Base-by-base conservation (phyloP, 2,113 vertebrate species). In the Tachuris rubrigastra region DNA sequence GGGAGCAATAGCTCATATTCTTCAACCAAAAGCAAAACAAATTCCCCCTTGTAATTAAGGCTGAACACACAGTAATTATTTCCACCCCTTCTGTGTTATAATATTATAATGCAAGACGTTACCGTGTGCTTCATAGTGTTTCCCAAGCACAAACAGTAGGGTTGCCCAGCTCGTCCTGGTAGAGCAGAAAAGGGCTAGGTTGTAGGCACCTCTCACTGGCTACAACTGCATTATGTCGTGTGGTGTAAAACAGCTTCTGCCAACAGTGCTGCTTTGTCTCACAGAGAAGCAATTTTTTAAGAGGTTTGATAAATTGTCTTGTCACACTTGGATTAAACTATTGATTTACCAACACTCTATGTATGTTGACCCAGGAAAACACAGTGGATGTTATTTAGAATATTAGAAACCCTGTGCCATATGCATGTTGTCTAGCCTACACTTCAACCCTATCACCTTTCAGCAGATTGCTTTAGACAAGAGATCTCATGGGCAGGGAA, bases 381-480 rank as follows among this genome's bases (percentile, higher is more conserved):
- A 96, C 94, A 94, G 96, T 96, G 95, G 95, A 98, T 97, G 96
- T 96, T 97, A 95, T 96, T 97, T 97, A 97, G 97, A 98, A 98
- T 98, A 98, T 98, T 96, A 97, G 97, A 97, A 97, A 98, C 93
- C 87, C 97, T 98, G 89, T 98, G 97, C 98, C 98, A 98, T 98
- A 98, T 98, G 98, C 96, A 98, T 98, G 96, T 98, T 98, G 98
- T 98, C 97, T 98, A 98, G 95, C 97, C 85, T 96, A 94, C 94
- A 89, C 94, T 98, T 98, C 98, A 98, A 98, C 98, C 97, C 96
- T 97, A 98, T 98, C 98, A 98, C 98, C 98, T 98, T 97, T 98
- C 98, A 98, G 97, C 98, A 98, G 98, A 98, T 98, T 98, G 98
- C 95, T 98, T 98, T 96, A 98, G 98, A 98, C 98, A 98, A 97